Evolutionary conservation across 2,113 vertebrate genomes (phyloP), one percentile per base, ranked within the genome.

Genomic region (Lasiurus borealis): DNA sequence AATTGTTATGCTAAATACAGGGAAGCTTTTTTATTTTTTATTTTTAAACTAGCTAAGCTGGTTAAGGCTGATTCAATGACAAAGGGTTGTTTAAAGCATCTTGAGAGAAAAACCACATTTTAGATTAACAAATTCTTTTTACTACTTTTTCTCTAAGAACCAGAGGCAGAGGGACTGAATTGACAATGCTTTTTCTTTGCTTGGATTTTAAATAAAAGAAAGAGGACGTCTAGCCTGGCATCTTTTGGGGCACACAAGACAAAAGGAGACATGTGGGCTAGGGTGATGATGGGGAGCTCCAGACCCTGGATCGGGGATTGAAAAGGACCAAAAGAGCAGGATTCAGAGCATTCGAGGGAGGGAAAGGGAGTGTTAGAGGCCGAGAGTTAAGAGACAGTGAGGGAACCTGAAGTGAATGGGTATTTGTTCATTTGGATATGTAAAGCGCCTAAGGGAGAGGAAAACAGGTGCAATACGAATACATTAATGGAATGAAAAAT

Each of bases 401-500:
- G 25, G 54, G 88, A 90, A 46, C 69, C 92, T 36, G 69, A 57
- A 76, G 75, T 89, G 97, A 97, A 97, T 97, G 15, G 0, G 50
- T 80, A 95, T 97, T 71, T 91, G 82, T 96, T 96, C 97, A 97
- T 97, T 97, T 97, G 95, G 95, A 80, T 97, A 97, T 96, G 97
- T 76, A 97, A 97, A 97, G 71, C 78, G 95, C 96, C 95, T 90
- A 91, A 64, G 96, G 97, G 96, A 95, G 83, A 94, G 88, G 76
- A 64, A 96, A 95, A 97, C 97, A 97, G 96, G 97, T 96, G 93
- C 57, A 29, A 88, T 87, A 57, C 92, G 97, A 96, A 97, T 97
- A 94, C 96, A 96, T 97, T 97, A 97, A 84, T 97, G 92, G 71
- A 96, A 97, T 97, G 96, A 97, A 97, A 97, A 92, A 92, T 81